Percentiles rank a stretch among this genome's conserved stretches.
These are phyloP conservation scores for Alosa alosa DNA, from an alignment of 2,113 vertebrate species.

Conservation along the genomic window DNA sequence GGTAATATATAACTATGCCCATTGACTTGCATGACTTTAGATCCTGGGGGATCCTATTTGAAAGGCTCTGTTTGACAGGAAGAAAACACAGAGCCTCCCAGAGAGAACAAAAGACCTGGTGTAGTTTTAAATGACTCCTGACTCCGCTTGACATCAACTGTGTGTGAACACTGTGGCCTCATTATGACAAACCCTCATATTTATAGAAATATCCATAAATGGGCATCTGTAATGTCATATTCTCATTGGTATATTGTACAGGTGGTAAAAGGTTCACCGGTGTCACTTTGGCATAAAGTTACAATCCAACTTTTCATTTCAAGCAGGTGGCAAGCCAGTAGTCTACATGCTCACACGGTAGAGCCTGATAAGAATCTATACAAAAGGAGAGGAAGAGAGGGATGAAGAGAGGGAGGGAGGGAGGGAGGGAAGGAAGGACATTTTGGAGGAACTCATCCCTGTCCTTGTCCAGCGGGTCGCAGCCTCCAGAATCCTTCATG, in stretches of 20 bases:
- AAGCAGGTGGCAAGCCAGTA: constrained; percentile 8
- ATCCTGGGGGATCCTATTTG: background rate
- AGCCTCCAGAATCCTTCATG: constrained; percentile 38
- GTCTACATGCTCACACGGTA: constrained; percentile 33
- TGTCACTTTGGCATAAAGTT: background rate
- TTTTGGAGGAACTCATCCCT: constrained; percentile 32
- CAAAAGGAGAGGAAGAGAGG: background rate
- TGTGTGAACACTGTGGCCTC: background rate
- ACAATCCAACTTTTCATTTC: background rate
- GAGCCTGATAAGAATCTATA: constrained; percentile 25
- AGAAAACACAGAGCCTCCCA: background rate
- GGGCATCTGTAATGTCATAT: background rate
- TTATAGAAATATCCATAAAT: background rate
- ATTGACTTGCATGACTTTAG: constrained; percentile 12
- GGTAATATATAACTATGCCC: constrained; percentile 8
- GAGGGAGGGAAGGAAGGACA: background rate
- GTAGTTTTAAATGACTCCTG: background rate
- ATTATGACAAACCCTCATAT: background rate
- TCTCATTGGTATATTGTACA: background rate
- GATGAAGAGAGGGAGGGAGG: constrained; percentile 12
- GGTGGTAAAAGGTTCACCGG: background rate
- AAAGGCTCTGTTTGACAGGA: background rate
- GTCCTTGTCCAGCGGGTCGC: constrained; percentile 23
- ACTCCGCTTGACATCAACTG: background rate
- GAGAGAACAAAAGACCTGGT: background rate